Conservation (phyloP, 2,797 vertebrate genomes). For the Lateolabrax maculatus region DNA sequence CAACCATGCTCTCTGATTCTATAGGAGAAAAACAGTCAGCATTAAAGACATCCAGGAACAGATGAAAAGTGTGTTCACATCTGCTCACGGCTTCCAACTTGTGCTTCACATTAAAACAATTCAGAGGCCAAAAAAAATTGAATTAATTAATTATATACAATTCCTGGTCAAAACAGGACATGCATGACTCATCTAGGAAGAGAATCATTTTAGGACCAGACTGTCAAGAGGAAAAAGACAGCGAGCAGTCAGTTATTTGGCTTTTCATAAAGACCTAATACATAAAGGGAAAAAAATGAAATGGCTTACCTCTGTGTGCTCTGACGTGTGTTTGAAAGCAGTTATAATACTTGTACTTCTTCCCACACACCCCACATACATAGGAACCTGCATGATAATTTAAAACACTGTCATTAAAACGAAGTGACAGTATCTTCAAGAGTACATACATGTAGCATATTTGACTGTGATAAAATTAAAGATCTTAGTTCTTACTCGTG, state of each 20-base stretch:
- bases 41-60: slow-evolving; percentile 17
- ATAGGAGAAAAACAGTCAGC: slow-evolving; percentile 48
- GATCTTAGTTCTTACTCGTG: background rate
- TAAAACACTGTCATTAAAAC: slow-evolving; percentile 46
- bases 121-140: slow-evolving; percentile 14
- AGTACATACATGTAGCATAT: background rate
- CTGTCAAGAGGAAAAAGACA: slow-evolving; percentile 34
- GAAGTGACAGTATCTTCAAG: slow-evolving; percentile 1
- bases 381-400: slow-evolving; percentile 92
- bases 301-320: slow-evolving; percentile 94
- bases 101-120: slow-evolving; percentile 23
- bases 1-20: slow-evolving; percentile 94
- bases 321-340: slow-evolving; percentile 99
- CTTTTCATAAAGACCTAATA: slow-evolving; percentile 26
- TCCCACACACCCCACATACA: slow-evolving; percentile 96
- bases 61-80: slow-evolving; percentile 15
- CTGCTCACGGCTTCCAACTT: slow-evolving; percentile 2
- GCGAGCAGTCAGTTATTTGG: slow-evolving; percentile 6
- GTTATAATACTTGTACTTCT: slow-evolving; percentile 99
- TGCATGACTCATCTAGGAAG: slow-evolving; percentile 41
- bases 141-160: slow-evolving; percentile 28
- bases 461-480: background rate
- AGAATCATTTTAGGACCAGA: slow-evolving; percentile 32
- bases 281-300: background rate
- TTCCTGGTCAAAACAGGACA: slow-evolving; percentile 27